These are phyloP conservation scores for Platichthys flesus DNA, from an alignment of 2,113 vertebrate species.

Conservation along the genomic window DNA sequence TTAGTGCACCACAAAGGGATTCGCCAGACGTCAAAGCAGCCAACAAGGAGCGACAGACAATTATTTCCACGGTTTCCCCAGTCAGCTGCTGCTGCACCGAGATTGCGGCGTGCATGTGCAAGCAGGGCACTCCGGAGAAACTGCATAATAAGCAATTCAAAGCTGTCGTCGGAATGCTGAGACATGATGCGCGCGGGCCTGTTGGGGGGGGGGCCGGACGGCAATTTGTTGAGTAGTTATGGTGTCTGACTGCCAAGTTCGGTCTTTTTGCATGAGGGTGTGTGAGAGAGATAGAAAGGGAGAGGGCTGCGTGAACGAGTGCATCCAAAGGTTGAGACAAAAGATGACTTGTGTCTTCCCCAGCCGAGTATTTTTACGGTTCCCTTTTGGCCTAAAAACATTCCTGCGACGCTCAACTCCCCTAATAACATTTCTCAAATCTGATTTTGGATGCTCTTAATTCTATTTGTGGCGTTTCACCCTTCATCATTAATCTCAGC, in stretches of 20 bases:
- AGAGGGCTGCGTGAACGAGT: slow-evolving; percentile 4
- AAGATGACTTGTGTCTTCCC: slow-evolving; percentile 43
- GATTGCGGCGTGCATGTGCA: slow-evolving; percentile 70
- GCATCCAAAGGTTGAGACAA: slow-evolving; percentile 48
- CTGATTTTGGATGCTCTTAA: neutral
- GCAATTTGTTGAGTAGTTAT: slow-evolving; percentile 72
- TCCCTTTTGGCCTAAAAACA: slow-evolving; percentile 3
- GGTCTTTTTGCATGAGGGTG: slow-evolving; percentile 15
- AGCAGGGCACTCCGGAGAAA: slow-evolving; percentile 70
- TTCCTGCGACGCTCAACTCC: neutral
- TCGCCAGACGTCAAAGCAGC: slow-evolving; percentile 67
- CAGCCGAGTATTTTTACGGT: slow-evolving; percentile 11
- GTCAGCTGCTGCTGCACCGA: slow-evolving; percentile 68
- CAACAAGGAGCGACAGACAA: slow-evolving; percentile 74
- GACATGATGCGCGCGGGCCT: slow-evolving; percentile 57
- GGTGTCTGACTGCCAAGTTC: slow-evolving; percentile 63
- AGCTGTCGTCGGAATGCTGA: slow-evolving; percentile 64
- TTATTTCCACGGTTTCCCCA: slow-evolving; percentile 71
- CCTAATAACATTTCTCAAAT: slow-evolving; percentile 7
- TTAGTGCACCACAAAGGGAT: slow-evolving; percentile 63
- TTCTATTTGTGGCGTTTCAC: neutral
- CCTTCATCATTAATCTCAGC: neutral
- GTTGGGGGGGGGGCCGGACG: too few relatives aligned
- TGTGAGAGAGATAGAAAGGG: neutral
- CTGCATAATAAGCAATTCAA: slow-evolving; percentile 70